Evolutionary conservation across 1,140 invertebrate species (phyloP), one percentile per base, ranked within the genome.

Genomic region (Dreissena rostriformis): DNA sequence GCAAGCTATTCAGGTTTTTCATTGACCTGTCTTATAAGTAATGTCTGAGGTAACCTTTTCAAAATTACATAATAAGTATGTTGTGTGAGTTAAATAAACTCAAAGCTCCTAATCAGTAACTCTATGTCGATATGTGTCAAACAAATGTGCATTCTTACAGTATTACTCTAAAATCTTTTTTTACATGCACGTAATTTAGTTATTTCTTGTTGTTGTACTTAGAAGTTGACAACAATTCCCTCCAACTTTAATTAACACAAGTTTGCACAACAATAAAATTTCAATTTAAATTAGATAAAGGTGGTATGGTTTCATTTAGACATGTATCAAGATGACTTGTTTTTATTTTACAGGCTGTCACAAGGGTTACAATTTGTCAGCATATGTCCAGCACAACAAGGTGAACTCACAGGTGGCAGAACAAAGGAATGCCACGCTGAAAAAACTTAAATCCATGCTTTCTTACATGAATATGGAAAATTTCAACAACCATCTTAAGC

Each of bases 341-440:
- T 26, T 63, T n/a, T 63, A n/a, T 26, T 39, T 39, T 39, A 39
- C 39, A 39, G 39, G 39, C 39, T 39, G 39, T 39, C 39, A 39
- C 29, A 19, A 24, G 67, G 67, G 67, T 24, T 70, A 70, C 28
- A 70, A 70, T 24, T 19, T 29, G 17, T 70, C 28, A 70, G n/a
- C 22, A 22, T 70, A 70, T 29, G 17, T 29, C 17, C n/a, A 24
- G 14, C 28, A 24, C 67, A 22, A 29, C 17, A 19, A 29, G 17
- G 29, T 70, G 4, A 70, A 70, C 28, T 24, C 67, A 24, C 67
- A 70, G 28, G 28, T 29, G 28, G 67, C 28, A 24, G 67, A 70
- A 70, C 67, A 70, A 29, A 70, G 28, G 17, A 70, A 70, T 29
- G 22, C 67, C 22, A 70, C n/a, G 28, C 29, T 70, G 28, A 70